Evolutionary conservation across 2,888 invertebrate species (phyloP).

Genomic region (Cyclophora albipunctata): DNA sequence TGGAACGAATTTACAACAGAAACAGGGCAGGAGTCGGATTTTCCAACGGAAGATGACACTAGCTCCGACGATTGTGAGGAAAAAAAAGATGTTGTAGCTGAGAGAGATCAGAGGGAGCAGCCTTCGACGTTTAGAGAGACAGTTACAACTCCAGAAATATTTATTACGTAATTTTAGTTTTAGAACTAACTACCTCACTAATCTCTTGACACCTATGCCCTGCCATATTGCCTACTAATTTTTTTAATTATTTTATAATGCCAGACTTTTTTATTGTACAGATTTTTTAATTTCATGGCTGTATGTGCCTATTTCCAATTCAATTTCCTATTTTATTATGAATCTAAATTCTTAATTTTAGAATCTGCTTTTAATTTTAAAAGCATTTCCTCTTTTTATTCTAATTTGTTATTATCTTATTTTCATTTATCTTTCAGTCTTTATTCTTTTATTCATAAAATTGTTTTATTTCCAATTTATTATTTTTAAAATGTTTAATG

Average conservation of each 20-base stretch:
- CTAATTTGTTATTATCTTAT: conserved; percentile 20
- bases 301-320: conserved; percentile 31
- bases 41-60: neutral
- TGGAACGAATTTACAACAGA: conserved; percentile 58
- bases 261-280: conserved; percentile 19
- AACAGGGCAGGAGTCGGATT: conserved; percentile 8
- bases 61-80: conserved; percentile 11
- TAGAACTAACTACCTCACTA: conserved; percentile 35
- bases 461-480: conserved; percentile 6
- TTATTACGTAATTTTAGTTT: conserved; percentile 17
- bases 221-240: conserved; percentile 12
- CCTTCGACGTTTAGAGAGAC: conserved; percentile 23
- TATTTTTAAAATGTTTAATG: conserved; percentile 8
- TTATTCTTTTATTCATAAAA: conserved; percentile 1
- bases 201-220: conserved; percentile 47
- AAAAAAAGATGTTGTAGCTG: conserved; percentile 6
- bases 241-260: conserved; percentile 26
- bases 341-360: conserved; percentile 23
- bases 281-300: conserved; percentile 24
- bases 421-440: conserved; percentile 18
- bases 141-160: conserved; percentile 37
- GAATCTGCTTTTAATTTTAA: conserved; percentile 51
- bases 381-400: conserved; percentile 45
- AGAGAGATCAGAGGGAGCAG: conserved; percentile 3
- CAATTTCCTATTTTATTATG: conserved; percentile 5